A percentile compares a stretch with the other conserved stretches of the same genome.
Evolutionary conservation across 37 sponge, comb jelly and placozoan genomes (phyloP).

Genomic region (Mnemiopsis leidyi): DNA sequence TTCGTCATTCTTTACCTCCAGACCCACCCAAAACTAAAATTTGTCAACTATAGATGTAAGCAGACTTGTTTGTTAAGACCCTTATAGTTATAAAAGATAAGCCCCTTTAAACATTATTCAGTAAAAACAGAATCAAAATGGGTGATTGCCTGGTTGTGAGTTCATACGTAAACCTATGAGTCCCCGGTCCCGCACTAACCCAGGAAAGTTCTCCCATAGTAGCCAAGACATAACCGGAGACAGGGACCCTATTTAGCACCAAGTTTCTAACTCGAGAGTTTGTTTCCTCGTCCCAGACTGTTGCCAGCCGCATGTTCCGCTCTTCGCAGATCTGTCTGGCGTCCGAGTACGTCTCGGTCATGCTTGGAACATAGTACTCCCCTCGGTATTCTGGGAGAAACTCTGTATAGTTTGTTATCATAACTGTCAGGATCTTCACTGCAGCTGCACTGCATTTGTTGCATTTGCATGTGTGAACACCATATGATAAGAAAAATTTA

Average conservation of each 20-base stretch:
- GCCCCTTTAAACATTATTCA: too few species aligned
- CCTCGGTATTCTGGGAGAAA: conserved; percentile 2
- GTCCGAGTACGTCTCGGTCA: not conserved
- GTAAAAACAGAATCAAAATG: too few species aligned
- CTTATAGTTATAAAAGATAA: too few species aligned
- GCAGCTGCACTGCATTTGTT: too few species aligned
- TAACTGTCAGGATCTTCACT: too few species aligned
- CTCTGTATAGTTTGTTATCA: too few species aligned
- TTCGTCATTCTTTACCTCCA: not conserved
- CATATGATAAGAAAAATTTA: too few species aligned
- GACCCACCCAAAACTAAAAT: not conserved
- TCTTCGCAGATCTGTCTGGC: not conserved
- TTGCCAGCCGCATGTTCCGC: not conserved
- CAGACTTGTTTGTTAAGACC: not conserved
- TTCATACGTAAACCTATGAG: too few species aligned
- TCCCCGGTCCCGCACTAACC: too few species aligned
- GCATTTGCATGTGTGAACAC: too few species aligned
- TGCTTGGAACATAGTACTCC: not conserved
- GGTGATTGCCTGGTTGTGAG: too few species aligned
- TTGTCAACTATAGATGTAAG: too few species aligned
- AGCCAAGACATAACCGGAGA: not conserved
- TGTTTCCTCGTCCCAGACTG: not conserved
- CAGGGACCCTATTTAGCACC: not conserved
- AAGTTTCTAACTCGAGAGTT: not conserved
- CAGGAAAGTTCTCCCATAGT: conserved; percentile 7